phyloP scores from a whole-genome alignment of 2,797 vertebrate genomes.

The Hydrophis major region DNA sequence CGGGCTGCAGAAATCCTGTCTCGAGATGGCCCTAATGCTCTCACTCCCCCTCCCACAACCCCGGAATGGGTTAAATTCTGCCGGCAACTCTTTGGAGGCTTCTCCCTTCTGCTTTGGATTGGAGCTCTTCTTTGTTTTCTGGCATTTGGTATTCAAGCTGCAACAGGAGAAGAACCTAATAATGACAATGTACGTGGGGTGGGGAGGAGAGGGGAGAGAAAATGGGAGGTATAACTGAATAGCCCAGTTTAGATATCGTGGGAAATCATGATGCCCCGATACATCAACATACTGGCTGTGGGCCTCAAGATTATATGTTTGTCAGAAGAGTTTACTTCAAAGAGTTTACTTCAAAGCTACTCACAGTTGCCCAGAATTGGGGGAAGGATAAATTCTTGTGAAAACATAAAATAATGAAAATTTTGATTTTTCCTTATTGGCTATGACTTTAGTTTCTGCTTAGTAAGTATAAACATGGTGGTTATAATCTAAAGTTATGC shows the following conservation, averaged over 20 bases:
- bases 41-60: slow-evolving; percentile 92
- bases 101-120: slow-evolving; percentile 94
- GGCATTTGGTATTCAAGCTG: slow-evolving; percentile 84
- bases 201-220: neutral
- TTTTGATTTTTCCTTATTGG: neutral
- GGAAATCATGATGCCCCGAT: neutral
- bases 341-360: neutral
- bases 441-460: neutral
- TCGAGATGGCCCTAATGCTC: slow-evolving; percentile 89
- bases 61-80: slow-evolving; percentile 98
- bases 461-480: neutral
- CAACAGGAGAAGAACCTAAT: slow-evolving; percentile 77
- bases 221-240: neutral
- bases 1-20: slow-evolving; percentile 89
- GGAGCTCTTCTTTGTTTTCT: slow-evolving; percentile 92
- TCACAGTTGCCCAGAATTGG: neutral
- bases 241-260: neutral
- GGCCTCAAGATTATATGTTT: neutral
- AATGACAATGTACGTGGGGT: slow-evolving; percentile 87
- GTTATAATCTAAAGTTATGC: neutral
- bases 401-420: neutral
- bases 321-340: neutral
- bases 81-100: slow-evolving; percentile 92
- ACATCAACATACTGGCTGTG: neutral
- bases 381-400: neutral